A percentile compares a stretch with the other conserved stretches of the same genome.
phyloP scores from a whole-genome alignment of 2,113 vertebrate species.

The Bubalus kerabau region DNA sequence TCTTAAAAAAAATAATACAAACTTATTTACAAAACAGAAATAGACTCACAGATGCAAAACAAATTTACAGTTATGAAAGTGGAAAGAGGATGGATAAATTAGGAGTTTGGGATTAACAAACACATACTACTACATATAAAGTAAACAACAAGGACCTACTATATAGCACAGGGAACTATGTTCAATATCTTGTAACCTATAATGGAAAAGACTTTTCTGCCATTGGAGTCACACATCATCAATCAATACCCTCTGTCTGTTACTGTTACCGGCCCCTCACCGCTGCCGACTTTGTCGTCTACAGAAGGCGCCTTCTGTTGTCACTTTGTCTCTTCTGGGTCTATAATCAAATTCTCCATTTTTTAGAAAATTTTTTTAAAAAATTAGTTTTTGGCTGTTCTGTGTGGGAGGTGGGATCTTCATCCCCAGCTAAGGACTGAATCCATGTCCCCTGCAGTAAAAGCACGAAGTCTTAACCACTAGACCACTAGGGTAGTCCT shows the following conservation, averaged over 20 bases:
- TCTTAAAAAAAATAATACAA: not conserved
- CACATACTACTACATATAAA: not conserved
- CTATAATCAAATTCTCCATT: not conserved
- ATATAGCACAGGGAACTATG: not conserved
- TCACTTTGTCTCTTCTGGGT: not conserved
- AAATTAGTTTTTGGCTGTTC: not conserved
- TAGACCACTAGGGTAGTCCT: not conserved
- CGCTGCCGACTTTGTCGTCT: not conserved
- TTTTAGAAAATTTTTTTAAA: not conserved
- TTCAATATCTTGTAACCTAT: not conserved
- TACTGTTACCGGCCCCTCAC: rapidly evolving
- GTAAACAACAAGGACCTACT: not conserved
- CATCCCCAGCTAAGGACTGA: not conserved
- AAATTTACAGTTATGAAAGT: not conserved
- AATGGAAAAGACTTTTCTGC: not conserved
- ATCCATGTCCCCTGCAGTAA: not conserved
- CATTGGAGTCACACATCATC: rapidly evolving
- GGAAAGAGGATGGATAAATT: not conserved
- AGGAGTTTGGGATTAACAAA: not conserved
- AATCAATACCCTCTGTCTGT: not conserved
- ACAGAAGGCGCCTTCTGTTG: not conserved
- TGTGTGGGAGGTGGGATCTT: not conserved
- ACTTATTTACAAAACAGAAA: not conserved
- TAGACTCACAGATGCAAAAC: not conserved
- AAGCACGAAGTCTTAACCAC: not conserved